Evolutionary conservation across 2,888 invertebrate genomes (phyloP), one percentile per base, ranked within the genome.

Genomic region (Eilema depressum): DNA sequence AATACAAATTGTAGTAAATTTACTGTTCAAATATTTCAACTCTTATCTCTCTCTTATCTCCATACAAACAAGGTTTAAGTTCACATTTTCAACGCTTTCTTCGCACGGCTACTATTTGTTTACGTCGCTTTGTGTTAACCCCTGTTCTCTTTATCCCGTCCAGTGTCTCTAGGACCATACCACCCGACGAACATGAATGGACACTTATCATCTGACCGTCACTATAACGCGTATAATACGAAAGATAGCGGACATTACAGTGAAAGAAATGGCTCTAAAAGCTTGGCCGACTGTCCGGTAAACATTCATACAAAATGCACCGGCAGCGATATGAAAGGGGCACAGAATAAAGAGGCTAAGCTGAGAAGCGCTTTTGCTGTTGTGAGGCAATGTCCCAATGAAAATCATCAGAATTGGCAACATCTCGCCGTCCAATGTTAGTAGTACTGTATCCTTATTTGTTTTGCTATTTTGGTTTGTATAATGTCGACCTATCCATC

Each of bases 371-470:
- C 96, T 88, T 96, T 96, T 95, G 96, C 95, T 86, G 96, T 94
- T 91, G 96, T 96, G 92, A 96, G 96, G 94, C 96, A 96, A 91
- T 96, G 93, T 91, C 96, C 96, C 86, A 90, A 89, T 90, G 88
- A 87, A 70, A 92, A 92, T 81, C 91, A 91, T 75, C 91, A 93
- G 84, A 93, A 96, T 92, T 96, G 96, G 96, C 96, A 96, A 91
- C 96, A 96, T 91, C 96, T 96, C 89, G 94, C 96, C 85, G 96
- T 96, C 86, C 96, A 96, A 90, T 96, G 96, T 96, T 96, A 96
- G 96, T 96, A 96, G 96, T 87, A 91, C 84, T 85, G 81, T 85
- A 88, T 86, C 85, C 83, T 83, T 87, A 87, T 86, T 71, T 82
- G 72, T 82, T 84, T 84, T 75, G 75, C 80, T 83, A 86, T 70